Conservation (phyloP, 2,113 vertebrate genomes). For the Riparia riparia region DNA sequence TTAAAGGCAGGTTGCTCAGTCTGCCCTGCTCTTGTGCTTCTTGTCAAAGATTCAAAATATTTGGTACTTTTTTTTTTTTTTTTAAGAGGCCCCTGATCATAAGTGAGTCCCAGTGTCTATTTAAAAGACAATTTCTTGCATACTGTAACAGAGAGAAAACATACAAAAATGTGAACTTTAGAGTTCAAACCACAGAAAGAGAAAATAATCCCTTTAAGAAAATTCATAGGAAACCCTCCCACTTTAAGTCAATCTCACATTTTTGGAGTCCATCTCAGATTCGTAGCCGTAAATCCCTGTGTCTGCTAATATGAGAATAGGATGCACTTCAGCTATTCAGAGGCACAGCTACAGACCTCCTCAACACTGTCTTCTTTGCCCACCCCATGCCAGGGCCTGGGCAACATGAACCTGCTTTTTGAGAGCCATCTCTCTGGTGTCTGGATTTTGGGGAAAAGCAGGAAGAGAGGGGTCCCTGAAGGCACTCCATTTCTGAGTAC, state of each 20-base stretch:
- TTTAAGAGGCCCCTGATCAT: neutral
- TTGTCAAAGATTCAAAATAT: neutral
- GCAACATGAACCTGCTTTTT: neutral
- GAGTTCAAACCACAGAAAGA: constrained; percentile 22
- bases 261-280: neutral
- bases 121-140: constrained; percentile 27
- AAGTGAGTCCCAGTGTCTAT: neutral
- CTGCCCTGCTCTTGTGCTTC: constrained; percentile 8
- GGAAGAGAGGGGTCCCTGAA: constrained; percentile 2
- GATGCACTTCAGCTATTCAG: neutral
- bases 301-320: neutral
- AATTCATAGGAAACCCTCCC: neutral
- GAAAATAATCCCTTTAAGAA: neutral
- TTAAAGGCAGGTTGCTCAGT: neutral
- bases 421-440: neutral
- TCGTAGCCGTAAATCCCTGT: neutral
- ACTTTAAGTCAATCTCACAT: neutral
- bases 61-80: neutral
- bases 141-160: neutral
- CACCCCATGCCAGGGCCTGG: neutral
- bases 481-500: neutral
- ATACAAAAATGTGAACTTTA: neutral
- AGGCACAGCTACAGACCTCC: neutral
- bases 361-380: neutral
- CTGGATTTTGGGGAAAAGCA: neutral